Conservation (phyloP, 1,140 invertebrate species). For the Argopecten irradians region DNA sequence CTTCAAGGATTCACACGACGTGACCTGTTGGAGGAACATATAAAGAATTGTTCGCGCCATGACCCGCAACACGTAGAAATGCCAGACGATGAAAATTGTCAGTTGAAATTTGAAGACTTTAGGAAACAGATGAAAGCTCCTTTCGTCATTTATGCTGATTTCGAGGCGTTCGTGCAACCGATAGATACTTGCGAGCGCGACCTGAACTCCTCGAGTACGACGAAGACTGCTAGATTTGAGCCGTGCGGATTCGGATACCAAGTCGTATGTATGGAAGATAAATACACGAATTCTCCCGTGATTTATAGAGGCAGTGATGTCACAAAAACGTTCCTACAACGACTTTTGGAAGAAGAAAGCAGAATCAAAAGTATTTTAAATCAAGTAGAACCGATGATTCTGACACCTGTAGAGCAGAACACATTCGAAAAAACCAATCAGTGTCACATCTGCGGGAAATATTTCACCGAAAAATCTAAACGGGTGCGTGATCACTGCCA, state of each 20-base stretch:
- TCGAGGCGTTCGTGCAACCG: conserved; percentile 2
- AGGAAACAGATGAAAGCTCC: conserved; percentile 24
- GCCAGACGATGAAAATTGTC: conserved; percentile 21
- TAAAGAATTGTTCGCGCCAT: background rate
- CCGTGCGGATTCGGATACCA: conserved; percentile 37
- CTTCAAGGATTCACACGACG: conserved; percentile 26
- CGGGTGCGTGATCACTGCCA: conserved; percentile 37
- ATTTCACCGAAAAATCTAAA: background rate
- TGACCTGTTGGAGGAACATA: background rate
- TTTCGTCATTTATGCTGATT: too few species aligned
- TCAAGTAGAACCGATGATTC: background rate
- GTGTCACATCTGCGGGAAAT: conserved; percentile 27
- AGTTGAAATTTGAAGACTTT: conserved; percentile 33
- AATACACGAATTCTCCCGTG: conserved; percentile 29
- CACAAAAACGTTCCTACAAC: background rate
- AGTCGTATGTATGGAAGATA: conserved; percentile 25
- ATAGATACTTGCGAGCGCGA: background rate
- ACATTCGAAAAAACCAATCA: conserved; percentile 8
- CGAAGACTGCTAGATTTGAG: background rate
- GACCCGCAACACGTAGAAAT: conserved; percentile 6
- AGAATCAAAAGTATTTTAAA: conserved; percentile 31
- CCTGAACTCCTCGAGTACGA: background rate
- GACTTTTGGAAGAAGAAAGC: conserved; percentile 24
- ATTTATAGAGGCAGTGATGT: conserved; percentile 29
- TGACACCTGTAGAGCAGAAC: background rate